A percentile compares a stretch with the other conserved stretches of the same genome.
Evolutionary conservation across 2,888 invertebrate genomes (phyloP).

Genomic region (Pachycephus smyrnensis): DNA sequence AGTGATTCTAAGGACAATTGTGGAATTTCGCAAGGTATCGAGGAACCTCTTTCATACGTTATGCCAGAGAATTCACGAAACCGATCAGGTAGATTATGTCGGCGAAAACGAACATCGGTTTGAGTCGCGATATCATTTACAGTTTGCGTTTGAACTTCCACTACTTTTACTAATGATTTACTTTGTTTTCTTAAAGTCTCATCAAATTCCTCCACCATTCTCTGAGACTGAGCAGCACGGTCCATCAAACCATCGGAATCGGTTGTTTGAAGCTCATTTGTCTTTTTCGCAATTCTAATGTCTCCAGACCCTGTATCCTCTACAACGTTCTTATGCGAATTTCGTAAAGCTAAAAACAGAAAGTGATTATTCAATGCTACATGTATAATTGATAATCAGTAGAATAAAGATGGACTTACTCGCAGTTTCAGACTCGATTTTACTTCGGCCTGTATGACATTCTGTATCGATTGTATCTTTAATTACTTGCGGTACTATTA

Average conservation of each 20-base stretch:
- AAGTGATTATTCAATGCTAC: neutral
- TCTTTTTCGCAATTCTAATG: neutral
- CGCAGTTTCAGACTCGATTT: conserved; percentile 14
- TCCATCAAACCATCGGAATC: conserved; percentile 7
- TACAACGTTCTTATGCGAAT: neutral
- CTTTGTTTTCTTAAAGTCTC: conserved; percentile 35
- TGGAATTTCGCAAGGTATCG: conserved; percentile 41
- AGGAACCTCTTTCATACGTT: conserved; percentile 46
- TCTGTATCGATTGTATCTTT: conserved; percentile 29
- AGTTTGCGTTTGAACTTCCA: conserved; percentile 63
- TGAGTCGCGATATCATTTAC: conserved; percentile 64
- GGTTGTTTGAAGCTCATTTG: conserved; percentile 7
- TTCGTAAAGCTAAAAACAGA: neutral
- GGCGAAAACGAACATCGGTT: conserved; percentile 48
- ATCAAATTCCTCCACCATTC: conserved; percentile 19
- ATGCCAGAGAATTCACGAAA: conserved; percentile 48
- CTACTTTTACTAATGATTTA: conserved; percentile 52
- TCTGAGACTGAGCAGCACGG: conserved; percentile 14
- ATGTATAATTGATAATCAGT: neutral
- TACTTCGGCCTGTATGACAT: conserved; percentile 12
- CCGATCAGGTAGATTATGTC: conserved; percentile 24
- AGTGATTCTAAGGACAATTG: conserved; percentile 54
- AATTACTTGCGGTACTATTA: conserved; percentile 29
- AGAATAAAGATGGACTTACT: neutral
- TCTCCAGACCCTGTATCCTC: neutral